phyloP scores from a whole-genome alignment of 2,113 vertebrate species.

The Apteryx owenii region DNA sequence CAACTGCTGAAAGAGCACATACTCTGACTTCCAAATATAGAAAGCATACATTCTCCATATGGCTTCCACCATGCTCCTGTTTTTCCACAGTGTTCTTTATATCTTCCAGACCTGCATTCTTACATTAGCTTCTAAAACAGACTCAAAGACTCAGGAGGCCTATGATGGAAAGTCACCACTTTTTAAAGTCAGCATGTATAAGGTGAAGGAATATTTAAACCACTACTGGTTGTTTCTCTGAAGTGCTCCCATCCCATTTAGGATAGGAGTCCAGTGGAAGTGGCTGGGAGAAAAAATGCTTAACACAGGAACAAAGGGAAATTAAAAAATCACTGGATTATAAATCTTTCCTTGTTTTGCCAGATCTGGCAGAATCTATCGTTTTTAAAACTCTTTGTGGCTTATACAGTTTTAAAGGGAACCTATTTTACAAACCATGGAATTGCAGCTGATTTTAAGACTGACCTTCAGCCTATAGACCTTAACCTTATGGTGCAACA shows the following conservation, averaged over 20 bases:
- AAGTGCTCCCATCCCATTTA: not conserved
- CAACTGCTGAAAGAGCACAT: not conserved
- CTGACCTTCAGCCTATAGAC: not conserved
- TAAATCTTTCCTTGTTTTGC: not conserved
- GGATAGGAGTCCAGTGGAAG: not conserved
- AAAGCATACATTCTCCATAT: not conserved
- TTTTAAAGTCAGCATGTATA: not conserved
- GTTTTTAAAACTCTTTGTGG: not conserved
- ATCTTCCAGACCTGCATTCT: not conserved
- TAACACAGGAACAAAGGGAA: not conserved
- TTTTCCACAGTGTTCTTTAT: slow-evolving; percentile 1
- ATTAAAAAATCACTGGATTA: not conserved
- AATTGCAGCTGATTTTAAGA: not conserved
- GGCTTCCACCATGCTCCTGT: not conserved
- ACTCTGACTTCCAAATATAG: slow-evolving; percentile 11
- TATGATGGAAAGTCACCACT: not conserved
- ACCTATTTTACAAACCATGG: not conserved
- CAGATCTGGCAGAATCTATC: not conserved
- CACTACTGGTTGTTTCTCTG: not conserved
- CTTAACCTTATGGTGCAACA: not conserved
- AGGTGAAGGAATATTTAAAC: not conserved
- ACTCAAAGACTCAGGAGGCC: not conserved
- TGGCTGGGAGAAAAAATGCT: not conserved
- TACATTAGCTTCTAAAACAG: not conserved
- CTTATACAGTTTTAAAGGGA: not conserved